Base-by-base conservation (phyloP, 2,888 invertebrate genomes). In the Drosophila siamana region DNA sequence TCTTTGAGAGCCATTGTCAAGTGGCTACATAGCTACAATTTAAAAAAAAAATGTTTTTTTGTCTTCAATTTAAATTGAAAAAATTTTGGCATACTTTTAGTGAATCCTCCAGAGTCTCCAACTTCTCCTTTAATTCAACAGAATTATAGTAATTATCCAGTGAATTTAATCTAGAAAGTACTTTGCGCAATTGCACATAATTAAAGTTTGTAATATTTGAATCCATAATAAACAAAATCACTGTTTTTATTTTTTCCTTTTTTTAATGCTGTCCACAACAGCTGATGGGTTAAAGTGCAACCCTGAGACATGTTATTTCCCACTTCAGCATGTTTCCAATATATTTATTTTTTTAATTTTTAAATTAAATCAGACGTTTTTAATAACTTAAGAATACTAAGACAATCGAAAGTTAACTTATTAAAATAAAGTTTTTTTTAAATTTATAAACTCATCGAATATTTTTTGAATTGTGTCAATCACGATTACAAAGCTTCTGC, bases 131-230 rank as follows among this genome's bases (percentile, higher is more conserved):
- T 2, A 51, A 16, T 1, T 19, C 57, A 19, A 24, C 55, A n/a
- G 24, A 54, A 11, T 57, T 54, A 24, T 40, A 68, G 13, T 55
- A 56, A 1, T 50, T 46, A 11, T 74, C 47, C 0, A 86, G 46
- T 0, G 66, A 13, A 4, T 40, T 56, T 7, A 74, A 16, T n/a
- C 41, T 59, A 40, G 47, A 24, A 1, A 83, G 4, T 7, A 75
- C 48, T 2, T 66, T 24, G 4, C 48, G 24, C 4, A 83, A 48
- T 13, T 80, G 43, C 9, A 59, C 16, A 26, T 62, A 65, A 51
- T 59, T 69, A 9, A 86, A 62, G 4, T 70, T 57, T 2, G 46
- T 70, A 5, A 51, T 46, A 33, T 57, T 57, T 33, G 50, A 61
- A 61, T 61, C 38, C 50, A 75, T 66, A 2, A 55, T 51, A 38